Evolutionary conservation across 2,797 vertebrate species (phyloP).

Genomic region (Brachymystax lenok): DNA sequence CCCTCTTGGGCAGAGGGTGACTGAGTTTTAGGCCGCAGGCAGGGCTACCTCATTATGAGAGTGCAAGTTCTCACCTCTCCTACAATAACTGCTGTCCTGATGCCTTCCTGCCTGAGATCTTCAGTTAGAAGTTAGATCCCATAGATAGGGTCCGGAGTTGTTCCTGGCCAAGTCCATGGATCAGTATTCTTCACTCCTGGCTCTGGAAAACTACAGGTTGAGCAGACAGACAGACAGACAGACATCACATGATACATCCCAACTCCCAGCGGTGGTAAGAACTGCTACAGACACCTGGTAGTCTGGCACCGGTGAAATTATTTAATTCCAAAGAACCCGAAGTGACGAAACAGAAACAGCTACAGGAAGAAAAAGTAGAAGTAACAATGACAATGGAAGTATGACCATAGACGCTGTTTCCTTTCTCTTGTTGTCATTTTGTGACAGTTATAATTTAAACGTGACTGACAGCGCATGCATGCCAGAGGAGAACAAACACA

Average conservation of each 20-base stretch:
- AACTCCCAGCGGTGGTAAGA: background rate
- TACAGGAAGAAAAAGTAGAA: slow-evolving; percentile 67
- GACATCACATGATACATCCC: background rate
- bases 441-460: slow-evolving; percentile 74
- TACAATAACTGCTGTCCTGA: background rate
- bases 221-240: background rate
- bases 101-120: background rate
- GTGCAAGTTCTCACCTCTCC: background rate
- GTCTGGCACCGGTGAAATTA: slow-evolving; percentile 78
- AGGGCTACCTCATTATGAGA: background rate
- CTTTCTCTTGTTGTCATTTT: slow-evolving; percentile 51
- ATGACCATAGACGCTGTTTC: slow-evolving; percentile 33
- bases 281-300: slow-evolving; percentile 15
- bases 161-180: background rate
- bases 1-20: background rate
- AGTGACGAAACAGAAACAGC: slow-evolving; percentile 77
- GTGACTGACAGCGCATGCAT: slow-evolving; percentile 59
- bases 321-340: slow-evolving; percentile 87
- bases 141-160: no score
- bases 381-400: slow-evolving; percentile 59
- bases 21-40: background rate
- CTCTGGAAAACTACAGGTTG: background rate
- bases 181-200: background rate
- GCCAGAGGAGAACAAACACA: slow-evolving; percentile 55
- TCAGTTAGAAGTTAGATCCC: no score